Evolutionary conservation across 1,140 invertebrate species (phyloP).

Genomic region (Nylanderia fulva): DNA sequence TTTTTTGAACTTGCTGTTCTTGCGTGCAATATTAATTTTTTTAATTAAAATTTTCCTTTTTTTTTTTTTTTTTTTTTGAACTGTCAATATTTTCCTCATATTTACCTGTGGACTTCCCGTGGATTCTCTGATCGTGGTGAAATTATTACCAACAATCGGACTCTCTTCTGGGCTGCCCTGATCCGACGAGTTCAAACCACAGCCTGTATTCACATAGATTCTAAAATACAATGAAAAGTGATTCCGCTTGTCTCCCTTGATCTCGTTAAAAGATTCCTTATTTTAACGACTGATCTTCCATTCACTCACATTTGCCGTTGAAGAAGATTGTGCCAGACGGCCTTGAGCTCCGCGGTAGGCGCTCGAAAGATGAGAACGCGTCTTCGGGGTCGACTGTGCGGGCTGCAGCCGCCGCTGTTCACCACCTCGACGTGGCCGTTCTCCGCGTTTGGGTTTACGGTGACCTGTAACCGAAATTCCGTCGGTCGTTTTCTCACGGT

Average conservation of each 20-base stretch:
- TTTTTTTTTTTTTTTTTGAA: too few species aligned
- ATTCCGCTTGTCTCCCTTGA: neutral
- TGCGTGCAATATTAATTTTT: too few species aligned
- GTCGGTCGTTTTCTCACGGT: slow-evolving; percentile 92
- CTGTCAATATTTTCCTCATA: neutral
- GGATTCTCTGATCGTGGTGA: slow-evolving; percentile 75
- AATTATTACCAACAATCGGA: slow-evolving; percentile 75
- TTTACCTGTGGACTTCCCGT: slow-evolving; percentile 81
- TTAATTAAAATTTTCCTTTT: too few species aligned
- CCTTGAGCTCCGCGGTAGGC: slow-evolving; percentile 93
- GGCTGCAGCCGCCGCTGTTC: slow-evolving; percentile 82
- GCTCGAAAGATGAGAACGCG: slow-evolving; percentile 91
- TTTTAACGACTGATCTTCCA: slow-evolving; percentile 57
- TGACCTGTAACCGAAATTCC: slow-evolving; percentile 83
- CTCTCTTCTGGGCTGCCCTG: slow-evolving; percentile 90
- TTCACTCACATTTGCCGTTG: slow-evolving; percentile 94
- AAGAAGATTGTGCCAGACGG: slow-evolving; percentile 95
- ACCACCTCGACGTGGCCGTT: slow-evolving; percentile 74
- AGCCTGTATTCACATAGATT: slow-evolving; percentile 90
- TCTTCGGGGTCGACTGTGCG: slow-evolving; percentile 85
- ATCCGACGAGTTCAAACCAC: slow-evolving; percentile 80
- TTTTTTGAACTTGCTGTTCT: too few species aligned
- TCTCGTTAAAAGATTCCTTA: slow-evolving; percentile 32
- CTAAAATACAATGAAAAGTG: slow-evolving; percentile 84
- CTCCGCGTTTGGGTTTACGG: slow-evolving; percentile 75